Percentiles rank a stretch among this genome's conserved stretches.
Evolutionary conservation across 2,888 invertebrate species (phyloP).

Genomic region (Tetrapedia diversipes): DNA sequence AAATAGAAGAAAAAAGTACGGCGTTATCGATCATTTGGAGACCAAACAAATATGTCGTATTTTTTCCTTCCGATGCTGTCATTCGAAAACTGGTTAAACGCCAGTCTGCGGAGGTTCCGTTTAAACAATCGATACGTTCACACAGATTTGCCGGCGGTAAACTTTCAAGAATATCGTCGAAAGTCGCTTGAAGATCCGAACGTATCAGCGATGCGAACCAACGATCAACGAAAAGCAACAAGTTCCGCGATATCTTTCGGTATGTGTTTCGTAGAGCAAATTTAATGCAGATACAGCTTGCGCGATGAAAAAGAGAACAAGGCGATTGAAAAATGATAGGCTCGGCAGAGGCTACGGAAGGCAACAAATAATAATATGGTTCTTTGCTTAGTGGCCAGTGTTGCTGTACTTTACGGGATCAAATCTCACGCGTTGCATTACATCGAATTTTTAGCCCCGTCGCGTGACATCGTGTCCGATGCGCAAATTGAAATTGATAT

Average conservation of each 20-base stretch:
- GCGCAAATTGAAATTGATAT: constrained; percentile 91
- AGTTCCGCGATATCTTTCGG: constrained; percentile 84
- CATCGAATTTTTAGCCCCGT: constrained; percentile 86
- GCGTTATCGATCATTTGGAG: neutral
- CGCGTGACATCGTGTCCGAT: constrained; percentile 90
- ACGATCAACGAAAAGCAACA: constrained; percentile 82
- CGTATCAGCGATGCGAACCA: constrained; percentile 76
- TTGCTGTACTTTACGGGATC: constrained; percentile 85
- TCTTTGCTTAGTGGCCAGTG: constrained; percentile 79
- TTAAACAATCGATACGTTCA: constrained; percentile 80
- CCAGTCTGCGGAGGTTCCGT: neutral
- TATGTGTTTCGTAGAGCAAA: constrained; percentile 52
- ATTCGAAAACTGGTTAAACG: constrained; percentile 4
- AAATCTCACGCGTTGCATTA: constrained; percentile 86
- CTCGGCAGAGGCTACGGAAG: neutral
- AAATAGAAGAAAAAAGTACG: neutral
- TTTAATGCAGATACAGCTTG: too few species aligned
- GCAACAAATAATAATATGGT: neutral
- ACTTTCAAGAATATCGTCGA: constrained; percentile 84
- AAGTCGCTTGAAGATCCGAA: constrained; percentile 80
- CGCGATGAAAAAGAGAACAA: neutral
- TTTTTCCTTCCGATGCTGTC: neutral
- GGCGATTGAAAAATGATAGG: neutral
- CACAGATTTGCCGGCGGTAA: constrained; percentile 85
- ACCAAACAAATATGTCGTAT: constrained; percentile 10